Evolutionary conservation across 2,888 invertebrate species (phyloP), one percentile per base, ranked within the genome.

Genomic region (Flexamia atlantica): DNA sequence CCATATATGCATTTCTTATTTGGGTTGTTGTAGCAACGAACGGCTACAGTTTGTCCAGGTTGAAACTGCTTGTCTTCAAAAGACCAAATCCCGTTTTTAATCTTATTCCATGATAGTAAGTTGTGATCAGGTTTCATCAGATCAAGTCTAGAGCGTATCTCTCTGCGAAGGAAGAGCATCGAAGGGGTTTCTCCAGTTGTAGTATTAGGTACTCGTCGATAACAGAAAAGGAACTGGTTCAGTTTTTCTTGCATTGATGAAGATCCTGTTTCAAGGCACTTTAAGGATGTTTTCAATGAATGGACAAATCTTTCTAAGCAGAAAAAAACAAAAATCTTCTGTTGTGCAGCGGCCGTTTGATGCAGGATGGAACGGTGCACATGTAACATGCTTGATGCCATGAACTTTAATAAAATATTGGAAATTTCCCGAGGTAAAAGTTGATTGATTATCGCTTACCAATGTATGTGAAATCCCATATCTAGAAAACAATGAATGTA

Each of bases 311-410:
- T 25, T 17, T 74, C 74, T 14, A 40, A 36, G 17, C 36, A n/a
- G n/a, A n/a, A n/a, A n/a, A n/a, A n/a, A n/a, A n/a, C n/a, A n/a
- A n/a, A n/a, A n/a, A n/a, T n/a, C n/a, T n/a, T n/a, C n/a, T n/a
- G n/a, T n/a, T n/a, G n/a, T n/a, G n/a, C n/a, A n/a, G n/a, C n/a
- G 20, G 23, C 20, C 50, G 3, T 84, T 84, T 17, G 83, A 84
- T 0, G 83, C 83, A 2, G 83, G 80, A 53, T 85, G 85, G 40
- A 70, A 83, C 0, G 85, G 85, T n/a, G 81, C 83, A 17, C 72
- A 53, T 17, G 83, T 85, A 14, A 40, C 80, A 57, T 72, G 81
- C 0, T 2, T 28, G 17, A 70, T 36, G 23, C 83, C 42, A 42
- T 25, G 60, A 17, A 14, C 14, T 17, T n/a, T 46, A 3, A 12